These are phyloP conservation scores for Coelogynopora nodosa DNA, from an alignment of 2,888 invertebrate species.

Conservation along the genomic window DNA sequence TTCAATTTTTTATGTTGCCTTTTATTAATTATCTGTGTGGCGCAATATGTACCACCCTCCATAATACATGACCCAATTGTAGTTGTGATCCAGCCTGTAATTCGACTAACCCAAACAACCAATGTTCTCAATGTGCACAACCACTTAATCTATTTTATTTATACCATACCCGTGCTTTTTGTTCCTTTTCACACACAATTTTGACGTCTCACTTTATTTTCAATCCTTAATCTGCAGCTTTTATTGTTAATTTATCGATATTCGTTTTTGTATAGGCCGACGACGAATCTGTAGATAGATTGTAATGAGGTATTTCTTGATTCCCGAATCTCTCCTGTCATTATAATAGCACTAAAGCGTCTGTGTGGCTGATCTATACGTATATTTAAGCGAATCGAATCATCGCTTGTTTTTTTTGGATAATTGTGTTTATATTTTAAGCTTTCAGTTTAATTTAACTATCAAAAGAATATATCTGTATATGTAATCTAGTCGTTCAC, in stretches of 20 bases:
- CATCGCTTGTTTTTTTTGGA: slow-evolving; percentile 20
- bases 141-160: too few relatives aligned
- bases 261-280: background rate
- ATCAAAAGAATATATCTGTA: background rate
- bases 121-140: background rate
- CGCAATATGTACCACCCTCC: background rate
- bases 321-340: slow-evolving; percentile 31
- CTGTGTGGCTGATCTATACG: slow-evolving; percentile 10
- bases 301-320: background rate
- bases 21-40: background rate
- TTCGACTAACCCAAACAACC: background rate
- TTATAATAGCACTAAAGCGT: background rate
- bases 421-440: slow-evolving; percentile 18
- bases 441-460: slow-evolving; percentile 19
- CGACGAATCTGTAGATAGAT: background rate
- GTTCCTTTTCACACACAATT: background rate
- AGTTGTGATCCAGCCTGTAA: background rate
- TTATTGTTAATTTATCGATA: slow-evolving; percentile 20
- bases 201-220: slow-evolving; percentile 3
- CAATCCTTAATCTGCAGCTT: background rate
- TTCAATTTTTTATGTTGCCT: background rate
- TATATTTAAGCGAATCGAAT: slow-evolving; percentile 16
- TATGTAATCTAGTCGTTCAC: slow-evolving; percentile 24
- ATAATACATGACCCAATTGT: background rate
- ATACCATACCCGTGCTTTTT: background rate